These are phyloP conservation scores for Nestor notabilis DNA, from an alignment of 2,113 vertebrate species.

Conservation along the genomic window DNA sequence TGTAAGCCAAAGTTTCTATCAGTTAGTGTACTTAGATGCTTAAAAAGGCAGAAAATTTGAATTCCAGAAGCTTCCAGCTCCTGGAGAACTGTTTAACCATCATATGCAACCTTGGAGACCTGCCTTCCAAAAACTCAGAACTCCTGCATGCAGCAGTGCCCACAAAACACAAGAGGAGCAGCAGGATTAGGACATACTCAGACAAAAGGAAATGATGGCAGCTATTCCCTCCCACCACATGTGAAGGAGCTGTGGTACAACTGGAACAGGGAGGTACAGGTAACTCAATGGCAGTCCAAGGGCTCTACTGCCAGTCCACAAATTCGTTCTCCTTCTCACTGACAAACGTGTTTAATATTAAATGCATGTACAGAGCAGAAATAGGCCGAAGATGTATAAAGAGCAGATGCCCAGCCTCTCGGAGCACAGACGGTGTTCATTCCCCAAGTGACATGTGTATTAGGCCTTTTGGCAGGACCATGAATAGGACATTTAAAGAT, in stretches of 20 bases:
- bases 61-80: not conserved
- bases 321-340: not conserved
- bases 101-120: not conserved
- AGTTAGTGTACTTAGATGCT: not conserved
- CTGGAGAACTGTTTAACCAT: not conserved
- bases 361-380: not conserved
- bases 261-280: not conserved
- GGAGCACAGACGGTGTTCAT: rapidly evolving
- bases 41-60: not conserved
- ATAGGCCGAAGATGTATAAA: not conserved
- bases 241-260: not conserved
- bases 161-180: not conserved
- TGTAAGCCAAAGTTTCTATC: not conserved
- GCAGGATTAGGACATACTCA: not conserved
- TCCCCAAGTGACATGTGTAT: not conserved
- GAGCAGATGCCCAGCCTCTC: not conserved
- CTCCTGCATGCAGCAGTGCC: not conserved
- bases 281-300: not conserved
- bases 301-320: not conserved
- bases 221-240: not conserved
- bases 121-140: not conserved
- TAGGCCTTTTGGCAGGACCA: not conserved
- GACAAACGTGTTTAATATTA: not conserved
- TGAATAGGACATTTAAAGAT: not conserved
- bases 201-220: not conserved